A percentile compares a stretch with the other conserved stretches of the same genome.
Evolutionary conservation across 2,888 invertebrate species (phyloP).

Genomic region (Ephialtes manifestator): DNA sequence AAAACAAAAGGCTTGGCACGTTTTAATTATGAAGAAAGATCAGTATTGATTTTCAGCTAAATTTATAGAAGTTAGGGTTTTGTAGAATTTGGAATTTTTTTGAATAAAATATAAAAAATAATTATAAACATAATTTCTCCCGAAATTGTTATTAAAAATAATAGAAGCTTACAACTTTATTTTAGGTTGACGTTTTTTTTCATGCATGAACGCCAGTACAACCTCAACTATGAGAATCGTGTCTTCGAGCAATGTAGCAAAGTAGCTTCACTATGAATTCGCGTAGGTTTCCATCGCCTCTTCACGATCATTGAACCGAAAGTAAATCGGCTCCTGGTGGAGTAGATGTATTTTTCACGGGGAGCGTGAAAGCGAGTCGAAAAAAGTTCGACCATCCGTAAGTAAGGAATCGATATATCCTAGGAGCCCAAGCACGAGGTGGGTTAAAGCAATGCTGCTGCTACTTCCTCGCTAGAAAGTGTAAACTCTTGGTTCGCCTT

Average conservation of each 20-base stretch:
- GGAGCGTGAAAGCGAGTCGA: slow-evolving; percentile 66
- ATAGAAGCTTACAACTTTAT: too few relatives aligned
- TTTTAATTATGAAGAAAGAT: too few relatives aligned
- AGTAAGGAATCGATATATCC: slow-evolving; percentile 59
- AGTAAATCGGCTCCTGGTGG: slow-evolving; percentile 42
- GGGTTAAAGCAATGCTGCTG: slow-evolving; percentile 23
- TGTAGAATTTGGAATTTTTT: too few relatives aligned
- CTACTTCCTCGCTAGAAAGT: slow-evolving; percentile 47
- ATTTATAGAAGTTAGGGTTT: too few relatives aligned
- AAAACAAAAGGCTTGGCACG: too few relatives aligned
- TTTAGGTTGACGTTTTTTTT: neutral
- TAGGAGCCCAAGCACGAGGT: slow-evolving; percentile 19
- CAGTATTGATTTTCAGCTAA: too few relatives aligned
- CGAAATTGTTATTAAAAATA: too few relatives aligned
- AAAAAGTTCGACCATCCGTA: slow-evolving; percentile 67
- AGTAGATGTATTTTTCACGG: slow-evolving; percentile 48
- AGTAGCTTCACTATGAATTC: slow-evolving; percentile 54
- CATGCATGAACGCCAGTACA: neutral
- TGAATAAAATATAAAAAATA: too few relatives aligned
- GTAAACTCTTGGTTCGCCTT: slow-evolving; percentile 45
- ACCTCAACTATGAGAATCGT: slow-evolving; percentile 7
- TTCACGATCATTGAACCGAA: slow-evolving; percentile 55
- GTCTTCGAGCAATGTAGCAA: slow-evolving; percentile 14
- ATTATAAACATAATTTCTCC: too few relatives aligned
- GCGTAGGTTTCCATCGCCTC: slow-evolving; percentile 46